Evolutionary conservation across 2,888 invertebrate species (phyloP).

Genomic region (Acrobasis repandana): DNA sequence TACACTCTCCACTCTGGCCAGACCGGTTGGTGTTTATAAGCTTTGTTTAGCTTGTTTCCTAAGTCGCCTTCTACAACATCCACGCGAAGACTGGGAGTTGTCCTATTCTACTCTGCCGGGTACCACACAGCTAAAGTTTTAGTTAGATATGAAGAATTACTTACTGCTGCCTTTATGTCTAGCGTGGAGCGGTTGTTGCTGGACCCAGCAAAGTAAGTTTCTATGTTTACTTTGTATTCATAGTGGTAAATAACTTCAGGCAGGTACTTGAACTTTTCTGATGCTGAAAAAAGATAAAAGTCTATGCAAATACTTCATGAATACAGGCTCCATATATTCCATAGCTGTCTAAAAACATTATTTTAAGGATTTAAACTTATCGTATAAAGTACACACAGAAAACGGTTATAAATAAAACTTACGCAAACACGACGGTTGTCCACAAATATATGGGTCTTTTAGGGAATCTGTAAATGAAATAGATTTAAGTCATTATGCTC

Average conservation of each 20-base stretch:
- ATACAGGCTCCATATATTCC: too few relatives aligned
- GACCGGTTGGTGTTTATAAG: too few relatives aligned
- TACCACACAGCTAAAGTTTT: too few relatives aligned
- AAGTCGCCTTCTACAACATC: too few relatives aligned
- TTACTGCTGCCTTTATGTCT: slow-evolving; percentile 82
- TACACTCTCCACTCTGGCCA: too few relatives aligned
- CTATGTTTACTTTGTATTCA: slow-evolving; percentile 87
- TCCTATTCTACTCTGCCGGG: too few relatives aligned
- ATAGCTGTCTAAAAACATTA: too few relatives aligned
- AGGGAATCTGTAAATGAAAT: slow-evolving; percentile 84
- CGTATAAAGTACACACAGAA: too few relatives aligned
- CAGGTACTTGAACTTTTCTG: slow-evolving; percentile 85
- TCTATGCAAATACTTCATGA: background rate
- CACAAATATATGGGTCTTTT: slow-evolving; percentile 88
- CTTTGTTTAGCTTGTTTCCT: too few relatives aligned
- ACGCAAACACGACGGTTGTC: slow-evolving; percentile 86
- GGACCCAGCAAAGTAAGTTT: slow-evolving; percentile 86
- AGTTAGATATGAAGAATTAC: slow-evolving; percentile 30
- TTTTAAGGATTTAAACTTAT: too few relatives aligned
- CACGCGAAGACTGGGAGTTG: too few relatives aligned
- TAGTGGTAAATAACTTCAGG: slow-evolving; percentile 85
- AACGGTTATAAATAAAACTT: slow-evolving; percentile 43
- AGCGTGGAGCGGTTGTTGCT: slow-evolving; percentile 88
- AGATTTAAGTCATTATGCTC: background rate
- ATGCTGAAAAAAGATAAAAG: slow-evolving; percentile 64